Percentiles rank a stretch among this genome's conserved stretches.
Evolutionary conservation across 2,888 invertebrate species (phyloP).

Genomic region (Cephus sareptanus): DNA sequence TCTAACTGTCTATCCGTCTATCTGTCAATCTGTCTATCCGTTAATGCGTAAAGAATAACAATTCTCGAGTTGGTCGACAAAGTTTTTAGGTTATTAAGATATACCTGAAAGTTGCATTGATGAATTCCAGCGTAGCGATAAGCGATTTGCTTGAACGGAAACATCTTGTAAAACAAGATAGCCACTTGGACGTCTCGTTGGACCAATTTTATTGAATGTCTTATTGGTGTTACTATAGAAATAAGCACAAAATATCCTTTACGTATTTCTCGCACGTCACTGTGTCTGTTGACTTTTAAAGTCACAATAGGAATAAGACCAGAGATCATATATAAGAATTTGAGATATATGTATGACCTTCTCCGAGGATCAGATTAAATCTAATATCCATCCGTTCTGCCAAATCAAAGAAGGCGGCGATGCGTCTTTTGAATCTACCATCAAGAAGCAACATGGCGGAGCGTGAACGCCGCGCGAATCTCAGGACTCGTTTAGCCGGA

Average conservation of each 20-base stretch:
- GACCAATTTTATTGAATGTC: conserved; percentile 38
- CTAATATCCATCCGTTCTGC: neutral
- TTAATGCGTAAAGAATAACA: conserved; percentile 17
- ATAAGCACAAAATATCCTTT: conserved; percentile 16
- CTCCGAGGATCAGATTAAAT: neutral
- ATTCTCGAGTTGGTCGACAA: neutral
- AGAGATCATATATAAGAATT: neutral
- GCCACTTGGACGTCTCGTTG: conserved; percentile 10
- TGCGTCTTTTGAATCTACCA: neutral
- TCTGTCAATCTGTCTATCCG: conserved; percentile 19
- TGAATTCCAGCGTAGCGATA: neutral
- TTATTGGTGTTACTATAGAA: conserved; percentile 24
- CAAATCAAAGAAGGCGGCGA: neutral
- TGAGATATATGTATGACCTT: neutral
- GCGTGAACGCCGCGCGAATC: neutral
- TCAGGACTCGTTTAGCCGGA: neutral
- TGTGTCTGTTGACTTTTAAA: neutral
- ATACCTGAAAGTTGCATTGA: neutral
- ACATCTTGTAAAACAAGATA: neutral
- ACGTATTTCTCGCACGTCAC: conserved; percentile 14
- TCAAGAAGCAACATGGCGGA: neutral
- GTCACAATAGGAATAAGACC: neutral
- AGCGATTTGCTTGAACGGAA: neutral
- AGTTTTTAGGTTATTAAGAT: neutral
- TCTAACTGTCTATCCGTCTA: neutral